Evolutionary conservation across 2,888 invertebrate genomes (phyloP), one percentile per base, ranked within the genome.

Genomic region (Tachina fera): DNA sequence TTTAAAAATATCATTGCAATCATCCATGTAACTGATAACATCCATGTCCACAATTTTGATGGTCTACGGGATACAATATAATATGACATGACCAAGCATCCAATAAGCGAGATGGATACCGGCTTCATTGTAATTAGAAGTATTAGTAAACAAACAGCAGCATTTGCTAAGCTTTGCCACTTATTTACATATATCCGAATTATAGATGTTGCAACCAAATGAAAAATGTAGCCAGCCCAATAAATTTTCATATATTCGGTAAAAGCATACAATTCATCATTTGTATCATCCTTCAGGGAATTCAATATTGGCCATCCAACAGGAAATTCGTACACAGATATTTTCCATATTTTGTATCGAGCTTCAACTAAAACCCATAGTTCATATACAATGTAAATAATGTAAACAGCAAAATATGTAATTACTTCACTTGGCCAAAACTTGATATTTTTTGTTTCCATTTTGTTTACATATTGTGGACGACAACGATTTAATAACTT

Each of bases 221-320:
- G 93, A 53, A 91, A 83, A 51, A 91, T 60, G 87, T 91, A 93
- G 89, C 91, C 93, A 1, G 89, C 88, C 88, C 89, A 90, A 71
- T 89, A 91, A 3, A 85, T 89, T 9, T 61, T 60, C 8, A 92
- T 88, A 39, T 90, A 92, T 22, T 89, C 88, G 39, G 89, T 90
- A 49, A 92, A 92, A 67, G 90, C 89, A 78, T 92, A 92, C 80
- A 92, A 88, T 83, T 93, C 93, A 74, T 91, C 90, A 81, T 92
- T 92, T 63, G 91, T 90, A 78, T 91, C 90, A 83, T 93, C 93
- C 6, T 91, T 90, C 10, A 88, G 89, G 56, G 90, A 85, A 75
- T 89, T 90, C 5, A 92, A 86, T 45, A 92, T 65, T 4, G 63
- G 65, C 92, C 93, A 92, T 3, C 92, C 92, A 9, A 86, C 60